phyloP scores from a whole-genome alignment of 1,140 invertebrate genomes.

The Pogonomyrmex barbatus region DNA sequence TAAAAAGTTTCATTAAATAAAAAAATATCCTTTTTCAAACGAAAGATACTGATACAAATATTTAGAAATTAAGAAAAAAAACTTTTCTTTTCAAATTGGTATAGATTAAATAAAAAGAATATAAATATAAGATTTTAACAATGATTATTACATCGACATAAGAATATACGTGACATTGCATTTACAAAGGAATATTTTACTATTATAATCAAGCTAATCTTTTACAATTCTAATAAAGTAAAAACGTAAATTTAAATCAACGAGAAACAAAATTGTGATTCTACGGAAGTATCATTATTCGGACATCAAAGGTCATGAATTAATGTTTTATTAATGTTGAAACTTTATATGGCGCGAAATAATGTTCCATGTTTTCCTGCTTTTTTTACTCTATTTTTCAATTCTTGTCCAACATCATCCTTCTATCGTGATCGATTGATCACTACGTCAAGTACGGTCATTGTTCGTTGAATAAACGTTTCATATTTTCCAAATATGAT shows the following conservation, averaged over 20 bases:
- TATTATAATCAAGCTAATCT: constrained; percentile 28
- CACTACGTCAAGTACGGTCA: constrained; percentile 56
- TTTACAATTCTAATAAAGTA: constrained; percentile 55
- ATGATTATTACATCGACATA: not conserved
- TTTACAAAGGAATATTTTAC: constrained; percentile 10
- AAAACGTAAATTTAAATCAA: constrained; percentile 20
- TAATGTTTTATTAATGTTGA: constrained; percentile 69
- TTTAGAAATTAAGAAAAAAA: not conserved
- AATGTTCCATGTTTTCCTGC: not conserved
- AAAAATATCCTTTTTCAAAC: not conserved
- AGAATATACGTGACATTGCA: constrained; percentile 1
- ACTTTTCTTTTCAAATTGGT: not conserved
- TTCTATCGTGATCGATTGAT: constrained; percentile 61
- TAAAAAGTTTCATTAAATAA: constrained; percentile 2
- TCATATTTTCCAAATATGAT: constrained; percentile 71
- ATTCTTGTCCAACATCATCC: not conserved
- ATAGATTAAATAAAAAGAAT: not conserved
- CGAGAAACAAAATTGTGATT: constrained; percentile 1
- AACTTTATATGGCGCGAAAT: constrained; percentile 12
- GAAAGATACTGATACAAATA: constrained; percentile 1
- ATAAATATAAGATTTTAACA: not conserved
- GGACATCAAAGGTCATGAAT: constrained; percentile 33
- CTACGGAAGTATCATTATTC: constrained; percentile 17
- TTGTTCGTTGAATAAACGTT: constrained; percentile 37
- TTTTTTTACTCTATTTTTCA: constrained; percentile 21